A percentile compares a stretch with the other conserved stretches of the same genome.
phyloP scores from a whole-genome alignment of 1,140 invertebrate genomes.

The Drosophila kepulauana region DNA sequence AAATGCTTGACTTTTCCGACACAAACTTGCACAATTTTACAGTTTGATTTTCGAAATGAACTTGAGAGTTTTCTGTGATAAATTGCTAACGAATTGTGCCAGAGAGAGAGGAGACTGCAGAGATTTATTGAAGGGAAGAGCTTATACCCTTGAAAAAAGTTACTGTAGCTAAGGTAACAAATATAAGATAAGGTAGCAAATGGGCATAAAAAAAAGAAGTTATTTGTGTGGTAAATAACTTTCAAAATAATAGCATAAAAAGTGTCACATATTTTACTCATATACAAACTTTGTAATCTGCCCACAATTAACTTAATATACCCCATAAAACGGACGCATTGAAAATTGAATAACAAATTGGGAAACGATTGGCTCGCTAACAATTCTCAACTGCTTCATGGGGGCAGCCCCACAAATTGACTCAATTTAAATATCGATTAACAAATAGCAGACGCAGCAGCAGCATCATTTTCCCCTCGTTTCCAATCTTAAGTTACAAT shows the following conservation, averaged over 20 bases:
- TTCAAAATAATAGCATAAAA: no score
- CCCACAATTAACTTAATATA: background rate
- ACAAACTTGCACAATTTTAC: slow-evolving; percentile 13
- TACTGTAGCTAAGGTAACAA: no score
- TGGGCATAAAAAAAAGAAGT: no score
- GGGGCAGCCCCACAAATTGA: slow-evolving; percentile 52
- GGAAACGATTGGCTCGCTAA: slow-evolving; percentile 27
- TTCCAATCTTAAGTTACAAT: slow-evolving; percentile 3
- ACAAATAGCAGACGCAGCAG: slow-evolving; percentile 41
- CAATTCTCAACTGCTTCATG: slow-evolving; percentile 31
- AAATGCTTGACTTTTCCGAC: slow-evolving; percentile 9
- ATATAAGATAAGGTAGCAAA: no score
- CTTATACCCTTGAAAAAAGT: no score
- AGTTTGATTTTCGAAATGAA: slow-evolving; percentile 3
- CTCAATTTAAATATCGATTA: slow-evolving; percentile 69
- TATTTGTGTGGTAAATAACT: no score
- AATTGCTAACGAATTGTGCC: background rate
- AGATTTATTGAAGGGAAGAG: no score
- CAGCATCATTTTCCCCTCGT: background rate
- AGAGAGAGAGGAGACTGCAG: no score
- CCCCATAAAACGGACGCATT: background rate
- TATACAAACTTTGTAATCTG: background rate
- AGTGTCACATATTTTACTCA: no score
- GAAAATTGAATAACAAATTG: slow-evolving; percentile 21
- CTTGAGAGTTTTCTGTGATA: background rate